Percentiles rank a stretch among this genome's conserved stretches.
Conservation (phyloP, 2,113 vertebrate species). For the Percopsis transmontana region DNA sequence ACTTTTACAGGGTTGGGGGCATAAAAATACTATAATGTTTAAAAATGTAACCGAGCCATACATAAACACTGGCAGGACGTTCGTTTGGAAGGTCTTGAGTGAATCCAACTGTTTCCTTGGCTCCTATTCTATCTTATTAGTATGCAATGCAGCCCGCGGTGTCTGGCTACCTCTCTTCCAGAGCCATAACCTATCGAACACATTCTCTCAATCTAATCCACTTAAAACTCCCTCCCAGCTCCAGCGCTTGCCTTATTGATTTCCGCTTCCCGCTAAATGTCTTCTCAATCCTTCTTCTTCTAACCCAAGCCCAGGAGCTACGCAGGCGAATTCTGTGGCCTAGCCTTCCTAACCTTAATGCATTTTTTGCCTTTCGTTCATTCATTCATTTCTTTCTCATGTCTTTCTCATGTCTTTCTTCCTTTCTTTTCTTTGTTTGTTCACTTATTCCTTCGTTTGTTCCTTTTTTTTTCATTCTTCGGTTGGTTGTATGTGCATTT, state of each 20-base stretch:
- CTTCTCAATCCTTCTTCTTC: constrained; percentile 69
- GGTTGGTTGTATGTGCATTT: constrained; percentile 19
- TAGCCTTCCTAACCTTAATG: too few species aligned
- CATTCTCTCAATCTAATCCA: constrained; percentile 82
- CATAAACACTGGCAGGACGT: constrained; percentile 38
- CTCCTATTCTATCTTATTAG: constrained; percentile 72
- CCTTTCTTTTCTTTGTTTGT: background rate
- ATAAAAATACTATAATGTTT: background rate
- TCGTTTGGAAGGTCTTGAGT: constrained; percentile 47
- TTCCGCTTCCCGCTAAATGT: constrained; percentile 76
- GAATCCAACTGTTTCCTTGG: constrained; percentile 68
- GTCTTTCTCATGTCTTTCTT: background rate
- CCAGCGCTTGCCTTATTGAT: constrained; percentile 80
- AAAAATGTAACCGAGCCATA: constrained; percentile 43
- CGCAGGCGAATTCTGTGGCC: constrained; percentile 30
- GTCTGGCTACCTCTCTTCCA: constrained; percentile 73
- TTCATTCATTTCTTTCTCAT: background rate
- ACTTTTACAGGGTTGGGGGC: too few species aligned
- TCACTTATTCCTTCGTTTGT: constrained; percentile 46
- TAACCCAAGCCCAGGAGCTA: constrained; percentile 74
- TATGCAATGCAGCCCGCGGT: constrained; percentile 76
- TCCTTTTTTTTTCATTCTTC: constrained; percentile 32
- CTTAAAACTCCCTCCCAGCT: constrained; percentile 80
- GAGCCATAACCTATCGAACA: constrained; percentile 84
- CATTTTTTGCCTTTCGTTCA: too few species aligned